These are phyloP conservation scores for Rhopalosiphum padi DNA, from an alignment of 1,140 invertebrate genomes.

Conservation along the genomic window DNA sequence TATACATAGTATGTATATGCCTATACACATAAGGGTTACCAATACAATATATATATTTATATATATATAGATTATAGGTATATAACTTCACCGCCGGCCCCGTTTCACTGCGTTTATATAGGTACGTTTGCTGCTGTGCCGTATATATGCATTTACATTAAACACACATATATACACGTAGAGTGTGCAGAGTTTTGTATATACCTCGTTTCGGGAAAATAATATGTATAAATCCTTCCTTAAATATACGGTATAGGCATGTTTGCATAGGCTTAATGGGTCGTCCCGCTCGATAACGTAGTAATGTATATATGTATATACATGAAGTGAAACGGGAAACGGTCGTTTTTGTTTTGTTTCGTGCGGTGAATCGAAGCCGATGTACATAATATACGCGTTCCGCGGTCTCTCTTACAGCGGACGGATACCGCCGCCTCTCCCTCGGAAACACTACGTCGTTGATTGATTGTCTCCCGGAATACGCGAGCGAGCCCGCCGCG, in stretches of 20 bases:
- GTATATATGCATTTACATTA: neutral
- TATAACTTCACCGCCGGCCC: neutral
- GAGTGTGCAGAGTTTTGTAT: neutral
- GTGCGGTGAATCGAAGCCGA: constrained; percentile 26
- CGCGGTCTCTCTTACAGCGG: neutral
- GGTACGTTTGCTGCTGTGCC: neutral
- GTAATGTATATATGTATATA: neutral
- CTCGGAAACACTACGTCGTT: constrained; percentile 32
- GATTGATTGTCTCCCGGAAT: constrained; percentile 50
- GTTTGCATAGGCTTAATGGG: constrained; percentile 53
- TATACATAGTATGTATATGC: neutral
- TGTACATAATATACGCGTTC: neutral
- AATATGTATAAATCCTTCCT: constrained; percentile 40
- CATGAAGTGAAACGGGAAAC: constrained; percentile 7
- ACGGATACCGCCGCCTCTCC: constrained; percentile 18
- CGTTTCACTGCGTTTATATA: neutral
- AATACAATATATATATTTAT: neutral
- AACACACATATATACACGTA: neutral
- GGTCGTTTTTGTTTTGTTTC: constrained; percentile 49
- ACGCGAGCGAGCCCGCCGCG: neutral
- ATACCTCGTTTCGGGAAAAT: neutral
- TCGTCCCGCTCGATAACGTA: neutral
- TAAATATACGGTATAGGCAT: neutral
- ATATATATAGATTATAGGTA: neutral
- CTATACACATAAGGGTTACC: constrained; percentile 3